Conservation (phyloP, 2,888 invertebrate species). For the Eristalis arbustorum region DNA sequence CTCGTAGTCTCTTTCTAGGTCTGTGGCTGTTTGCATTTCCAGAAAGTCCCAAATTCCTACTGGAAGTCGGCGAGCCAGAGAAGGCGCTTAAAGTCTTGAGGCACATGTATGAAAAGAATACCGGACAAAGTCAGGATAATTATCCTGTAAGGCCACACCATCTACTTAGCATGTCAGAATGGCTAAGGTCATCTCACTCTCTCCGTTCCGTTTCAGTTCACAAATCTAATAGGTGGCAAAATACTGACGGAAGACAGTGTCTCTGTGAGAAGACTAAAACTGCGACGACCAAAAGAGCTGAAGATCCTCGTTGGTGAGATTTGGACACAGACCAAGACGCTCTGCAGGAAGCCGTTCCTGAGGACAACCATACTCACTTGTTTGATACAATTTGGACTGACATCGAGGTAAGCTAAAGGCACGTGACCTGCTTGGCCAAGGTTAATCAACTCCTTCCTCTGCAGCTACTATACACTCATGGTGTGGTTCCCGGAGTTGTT, state of each 20-base stretch:
- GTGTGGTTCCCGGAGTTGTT: conserved; percentile 96
- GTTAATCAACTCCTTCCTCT: conserved; percentile 4
- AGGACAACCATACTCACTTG: conserved; percentile 89
- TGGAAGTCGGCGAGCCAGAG: conserved; percentile 89
- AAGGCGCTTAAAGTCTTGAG: conserved; percentile 86
- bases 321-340: conserved; percentile 87
- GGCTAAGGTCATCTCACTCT: not conserved
- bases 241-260: conserved; percentile 43
- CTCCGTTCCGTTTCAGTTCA: conserved; percentile 83
- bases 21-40: conserved; percentile 88
- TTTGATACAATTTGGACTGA: conserved; percentile 90
- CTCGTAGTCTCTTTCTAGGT: conserved; percentile 75
- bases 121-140: conserved; percentile 85
- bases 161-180: not conserved
- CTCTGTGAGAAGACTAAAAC: conserved; percentile 85
- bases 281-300: conserved; percentile 87
- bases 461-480: conserved; percentile 94
- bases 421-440: not conserved
- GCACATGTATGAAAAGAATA: conserved; percentile 86
- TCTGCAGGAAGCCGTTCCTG: conserved; percentile 88
- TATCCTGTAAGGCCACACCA: conserved; percentile 84
- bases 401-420: conserved; percentile 83
- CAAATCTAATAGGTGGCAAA: conserved; percentile 85
- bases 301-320: conserved; percentile 86
- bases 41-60: conserved; percentile 90